These are phyloP conservation scores for Pomatorhinus ruficollis DNA, from an alignment of 2,113 vertebrate genomes.

Conservation along the genomic window DNA sequence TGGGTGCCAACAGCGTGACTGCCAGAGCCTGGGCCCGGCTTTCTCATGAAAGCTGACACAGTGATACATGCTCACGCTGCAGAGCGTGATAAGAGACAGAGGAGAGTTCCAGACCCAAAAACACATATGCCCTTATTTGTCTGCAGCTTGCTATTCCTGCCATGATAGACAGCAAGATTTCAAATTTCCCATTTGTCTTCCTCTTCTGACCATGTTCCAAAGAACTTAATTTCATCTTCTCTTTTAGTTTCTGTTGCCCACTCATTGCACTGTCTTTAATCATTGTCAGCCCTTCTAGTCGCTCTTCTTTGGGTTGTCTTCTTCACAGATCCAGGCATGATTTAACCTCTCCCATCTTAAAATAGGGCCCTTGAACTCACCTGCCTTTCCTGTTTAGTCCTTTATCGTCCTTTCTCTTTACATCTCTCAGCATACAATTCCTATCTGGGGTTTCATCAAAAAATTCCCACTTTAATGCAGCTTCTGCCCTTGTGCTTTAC, in stretches of 20 bases:
- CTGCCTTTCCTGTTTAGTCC: not conserved
- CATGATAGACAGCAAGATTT: not conserved
- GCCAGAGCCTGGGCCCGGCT: not conserved
- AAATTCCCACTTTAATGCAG: not conserved
- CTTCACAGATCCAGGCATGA: not conserved
- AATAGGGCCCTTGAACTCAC: not conserved
- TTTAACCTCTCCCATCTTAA: not conserved
- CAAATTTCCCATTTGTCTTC: not conserved
- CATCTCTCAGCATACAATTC: not conserved
- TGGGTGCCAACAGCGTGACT: fast-evolving
- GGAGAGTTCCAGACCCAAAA: not conserved
- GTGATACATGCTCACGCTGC: not conserved
- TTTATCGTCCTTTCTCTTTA: not conserved
- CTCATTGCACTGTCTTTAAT: not conserved
- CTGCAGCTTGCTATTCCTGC: not conserved
- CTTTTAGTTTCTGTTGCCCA: not conserved
- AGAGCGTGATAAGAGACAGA: not conserved
- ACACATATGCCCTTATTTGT: fast-evolving
- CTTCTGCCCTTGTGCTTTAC: not conserved
- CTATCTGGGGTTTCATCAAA: not conserved
- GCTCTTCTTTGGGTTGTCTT: not conserved
- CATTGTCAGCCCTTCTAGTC: not conserved
- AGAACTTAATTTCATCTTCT: not conserved
- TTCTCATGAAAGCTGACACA: not conserved
- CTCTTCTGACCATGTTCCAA: not conserved